A percentile compares a stretch with the other conserved stretches of the same genome.
phyloP scores from a whole-genome alignment of 1,140 invertebrate species.

The Drosophila santomea region DNA sequence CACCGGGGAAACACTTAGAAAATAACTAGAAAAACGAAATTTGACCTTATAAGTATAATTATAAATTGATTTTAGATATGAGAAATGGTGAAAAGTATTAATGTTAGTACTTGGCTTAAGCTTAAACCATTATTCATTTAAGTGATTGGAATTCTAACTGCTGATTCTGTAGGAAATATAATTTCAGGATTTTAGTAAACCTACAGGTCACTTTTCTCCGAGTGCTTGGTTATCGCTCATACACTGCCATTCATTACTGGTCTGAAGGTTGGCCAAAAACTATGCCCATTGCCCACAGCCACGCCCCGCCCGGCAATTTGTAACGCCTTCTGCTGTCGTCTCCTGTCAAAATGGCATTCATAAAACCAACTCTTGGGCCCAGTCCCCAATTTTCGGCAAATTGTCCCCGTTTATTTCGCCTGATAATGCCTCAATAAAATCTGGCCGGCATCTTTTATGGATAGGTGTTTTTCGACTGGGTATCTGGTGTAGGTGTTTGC shows the following conservation, averaged over 20 bases:
- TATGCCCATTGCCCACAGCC: conserved; percentile 44
- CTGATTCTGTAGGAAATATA: not conserved
- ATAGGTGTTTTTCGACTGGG: conserved; percentile 37
- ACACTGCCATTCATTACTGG: conserved; percentile 55
- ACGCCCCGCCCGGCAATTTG: conserved; percentile 49
- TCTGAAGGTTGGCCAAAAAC: conserved; percentile 40
- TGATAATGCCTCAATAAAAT: conserved; percentile 82
- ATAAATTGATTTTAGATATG: no score
- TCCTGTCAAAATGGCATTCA: conserved; percentile 47
- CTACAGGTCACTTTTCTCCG: not conserved
- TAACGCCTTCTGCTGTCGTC: conserved; percentile 63
- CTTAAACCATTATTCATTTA: no score
- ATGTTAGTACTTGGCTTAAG: no score
- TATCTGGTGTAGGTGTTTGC: conserved; percentile 16
- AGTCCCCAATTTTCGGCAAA: conserved; percentile 58
- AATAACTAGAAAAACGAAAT: not conserved
- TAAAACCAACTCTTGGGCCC: conserved; percentile 53
- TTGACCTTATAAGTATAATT: no score
- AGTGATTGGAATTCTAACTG: no score
- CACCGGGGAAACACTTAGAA: conserved; percentile 29
- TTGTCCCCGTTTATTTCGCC: conserved; percentile 76
- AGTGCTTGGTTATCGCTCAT: conserved; percentile 61
- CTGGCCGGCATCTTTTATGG: conserved; percentile 50
- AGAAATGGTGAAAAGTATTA: no score
- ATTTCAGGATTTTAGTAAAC: no score